Evolutionary conservation across 2,888 invertebrate species (phyloP).

Genomic region (Pristionchus japonicus): DNA sequence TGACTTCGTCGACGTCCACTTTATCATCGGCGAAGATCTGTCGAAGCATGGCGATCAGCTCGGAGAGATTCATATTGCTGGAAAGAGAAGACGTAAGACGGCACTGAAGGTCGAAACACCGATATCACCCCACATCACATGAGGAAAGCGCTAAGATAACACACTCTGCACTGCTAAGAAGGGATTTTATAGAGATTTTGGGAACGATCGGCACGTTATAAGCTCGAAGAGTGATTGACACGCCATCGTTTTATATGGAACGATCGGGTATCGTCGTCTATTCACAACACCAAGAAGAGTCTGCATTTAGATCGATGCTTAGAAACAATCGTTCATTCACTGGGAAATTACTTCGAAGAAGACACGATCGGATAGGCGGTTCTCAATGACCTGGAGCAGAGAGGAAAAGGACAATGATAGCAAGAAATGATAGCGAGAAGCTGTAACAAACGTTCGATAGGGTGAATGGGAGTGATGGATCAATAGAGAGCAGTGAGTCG

Average conservation of each 20-base stretch:
- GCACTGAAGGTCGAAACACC: not conserved
- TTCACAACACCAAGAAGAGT: not conserved
- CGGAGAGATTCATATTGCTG: constrained; percentile 58
- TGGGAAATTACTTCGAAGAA: not conserved
- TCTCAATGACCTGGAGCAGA: not conserved
- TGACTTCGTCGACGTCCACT: constrained; percentile 92
- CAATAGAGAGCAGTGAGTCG: no score
- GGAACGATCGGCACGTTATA: no score
- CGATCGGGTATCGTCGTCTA: no score
- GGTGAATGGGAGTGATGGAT: not conserved
- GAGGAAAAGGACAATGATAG: not conserved
- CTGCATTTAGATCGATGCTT: not conserved
- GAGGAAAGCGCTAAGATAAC: no score
- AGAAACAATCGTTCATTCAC: constrained; percentile 14
- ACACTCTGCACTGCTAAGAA: no score
- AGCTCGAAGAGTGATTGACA: no score
- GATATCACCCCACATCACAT: no score
- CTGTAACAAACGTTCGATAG: not conserved
- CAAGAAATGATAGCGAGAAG: not conserved
- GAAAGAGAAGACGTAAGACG: constrained; percentile 74
- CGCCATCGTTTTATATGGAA: no score
- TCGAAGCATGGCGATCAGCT: constrained; percentile 63
- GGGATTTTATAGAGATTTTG: no score
- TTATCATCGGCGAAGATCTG: constrained; percentile 79
- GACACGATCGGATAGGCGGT: not conserved